A percentile compares a stretch with the other conserved stretches of the same genome.
Evolutionary conservation across 2,888 invertebrate genomes (phyloP).

Genomic region (Noctuana brunneofusca): DNA sequence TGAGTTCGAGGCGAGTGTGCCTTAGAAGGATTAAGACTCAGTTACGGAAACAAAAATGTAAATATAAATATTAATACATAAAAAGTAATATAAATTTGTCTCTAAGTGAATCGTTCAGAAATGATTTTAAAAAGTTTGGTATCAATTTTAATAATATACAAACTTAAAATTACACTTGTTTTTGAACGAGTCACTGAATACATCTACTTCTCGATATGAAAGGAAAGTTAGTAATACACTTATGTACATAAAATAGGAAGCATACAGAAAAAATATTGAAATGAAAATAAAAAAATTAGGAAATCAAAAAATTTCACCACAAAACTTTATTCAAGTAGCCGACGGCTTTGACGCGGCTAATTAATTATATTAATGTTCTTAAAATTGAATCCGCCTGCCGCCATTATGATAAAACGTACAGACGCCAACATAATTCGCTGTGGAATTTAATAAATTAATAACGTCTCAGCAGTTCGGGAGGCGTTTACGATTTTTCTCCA

Average conservation of each 20-base stretch:
- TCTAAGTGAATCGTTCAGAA: slow-evolving; percentile 18
- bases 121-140: neutral
- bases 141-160: neutral
- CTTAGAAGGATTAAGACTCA: slow-evolving; percentile 42
- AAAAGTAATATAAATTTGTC: neutral
- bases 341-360: slow-evolving; percentile 44
- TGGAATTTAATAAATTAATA: slow-evolving; percentile 33
- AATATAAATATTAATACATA: slow-evolving; percentile 14
- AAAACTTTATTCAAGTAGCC: slow-evolving; percentile 41
- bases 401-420: slow-evolving; percentile 46
- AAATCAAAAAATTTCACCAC: slow-evolving; percentile 42
- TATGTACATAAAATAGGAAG: slow-evolving; percentile 36
- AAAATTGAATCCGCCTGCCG: slow-evolving; percentile 46
- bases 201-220: neutral
- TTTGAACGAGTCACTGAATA: slow-evolving; percentile 1
- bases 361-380: slow-evolving; percentile 47
- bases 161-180: neutral
- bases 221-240: slow-evolving; percentile 35
- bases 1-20: slow-evolving; percentile 50
- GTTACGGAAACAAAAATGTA: slow-evolving; percentile 36
- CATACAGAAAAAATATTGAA: slow-evolving; percentile 38
- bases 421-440: slow-evolving; percentile 38
- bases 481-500: slow-evolving; percentile 16
- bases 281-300: slow-evolving; percentile 28
- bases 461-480: slow-evolving; percentile 11